Percentiles rank a stretch among this genome's conserved stretches.
phyloP scores from a whole-genome alignment of 1,140 invertebrate genomes.

The Batillaria attramentaria region DNA sequence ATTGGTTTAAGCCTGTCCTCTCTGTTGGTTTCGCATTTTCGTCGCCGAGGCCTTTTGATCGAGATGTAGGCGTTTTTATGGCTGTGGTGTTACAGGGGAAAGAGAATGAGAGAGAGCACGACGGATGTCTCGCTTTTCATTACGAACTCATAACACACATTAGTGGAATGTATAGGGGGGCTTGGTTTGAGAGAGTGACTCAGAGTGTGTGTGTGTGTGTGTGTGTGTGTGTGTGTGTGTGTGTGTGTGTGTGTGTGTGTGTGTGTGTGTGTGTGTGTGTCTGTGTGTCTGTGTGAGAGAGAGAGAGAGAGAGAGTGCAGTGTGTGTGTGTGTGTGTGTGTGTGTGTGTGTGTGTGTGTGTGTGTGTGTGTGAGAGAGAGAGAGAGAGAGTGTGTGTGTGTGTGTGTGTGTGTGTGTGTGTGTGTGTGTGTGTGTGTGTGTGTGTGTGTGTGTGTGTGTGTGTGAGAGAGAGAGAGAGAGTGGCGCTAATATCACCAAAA shows the following conservation, averaged over 20 bases:
- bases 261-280: conserved; percentile 28
- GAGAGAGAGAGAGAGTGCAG: not conserved
- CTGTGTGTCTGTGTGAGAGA: conserved; percentile 12
- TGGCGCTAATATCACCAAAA: not conserved
- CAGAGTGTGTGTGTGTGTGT: not conserved
- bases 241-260: conserved; percentile 30
- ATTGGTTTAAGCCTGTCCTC: too few relatives aligned
- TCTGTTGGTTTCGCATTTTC: too few relatives aligned
- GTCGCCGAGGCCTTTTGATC: too few relatives aligned
- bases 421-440: too few relatives aligned
- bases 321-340: conserved; percentile 10
- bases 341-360: conserved; percentile 16
- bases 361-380: conserved; percentile 12
- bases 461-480: not conserved
- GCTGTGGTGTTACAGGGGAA: too few relatives aligned
- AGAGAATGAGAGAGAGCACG: too few relatives aligned
- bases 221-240: conserved; percentile 14
- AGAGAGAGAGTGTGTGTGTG: not conserved
- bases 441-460: not conserved
- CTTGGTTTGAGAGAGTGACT: too few relatives aligned
- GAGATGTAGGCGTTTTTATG: too few relatives aligned
- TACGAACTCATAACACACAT: too few relatives aligned
- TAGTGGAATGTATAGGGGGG: too few relatives aligned
- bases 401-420: conserved; percentile 1
- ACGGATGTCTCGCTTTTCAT: too few relatives aligned